These are phyloP conservation scores for Narcine bancroftii DNA, from an alignment of 2,113 vertebrate species.

Conservation along the genomic window DNA sequence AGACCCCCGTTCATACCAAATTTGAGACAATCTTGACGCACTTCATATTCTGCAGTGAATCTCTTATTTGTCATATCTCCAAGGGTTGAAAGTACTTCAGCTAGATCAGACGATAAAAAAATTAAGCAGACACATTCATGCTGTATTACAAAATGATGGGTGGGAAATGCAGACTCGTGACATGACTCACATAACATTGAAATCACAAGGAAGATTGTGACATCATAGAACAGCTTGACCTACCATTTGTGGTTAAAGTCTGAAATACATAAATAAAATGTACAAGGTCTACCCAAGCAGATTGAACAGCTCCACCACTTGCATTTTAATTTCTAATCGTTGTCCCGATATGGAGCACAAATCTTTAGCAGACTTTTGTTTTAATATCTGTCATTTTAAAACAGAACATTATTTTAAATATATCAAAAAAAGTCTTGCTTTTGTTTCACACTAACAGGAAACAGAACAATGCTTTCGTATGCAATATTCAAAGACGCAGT, in stretches of 20 bases:
- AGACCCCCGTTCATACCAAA: background rate
- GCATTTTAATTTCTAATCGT: no score
- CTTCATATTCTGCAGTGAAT: background rate
- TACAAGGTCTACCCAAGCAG: background rate
- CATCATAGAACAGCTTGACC: slow-evolving; percentile 17
- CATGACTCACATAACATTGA: background rate
- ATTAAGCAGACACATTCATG: background rate
- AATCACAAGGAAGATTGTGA: background rate
- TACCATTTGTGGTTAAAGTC: background rate
- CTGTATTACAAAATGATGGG: background rate
- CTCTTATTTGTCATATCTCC: background rate
- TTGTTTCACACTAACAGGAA: no score
- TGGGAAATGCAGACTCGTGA: background rate
- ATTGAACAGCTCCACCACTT: no score
- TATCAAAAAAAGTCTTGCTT: no score
- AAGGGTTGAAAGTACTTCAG: slow-evolving; percentile 9
- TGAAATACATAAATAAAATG: background rate
- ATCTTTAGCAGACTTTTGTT: no score
- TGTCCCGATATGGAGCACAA: no score
- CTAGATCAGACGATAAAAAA: background rate
- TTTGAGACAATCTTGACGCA: background rate
- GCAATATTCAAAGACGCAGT: no score
- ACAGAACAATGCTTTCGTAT: no score
- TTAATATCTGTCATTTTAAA: no score
- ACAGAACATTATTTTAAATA: no score